phyloP scores from a whole-genome alignment of 2,113 vertebrate genomes.

The Seriola rivoliana region DNA sequence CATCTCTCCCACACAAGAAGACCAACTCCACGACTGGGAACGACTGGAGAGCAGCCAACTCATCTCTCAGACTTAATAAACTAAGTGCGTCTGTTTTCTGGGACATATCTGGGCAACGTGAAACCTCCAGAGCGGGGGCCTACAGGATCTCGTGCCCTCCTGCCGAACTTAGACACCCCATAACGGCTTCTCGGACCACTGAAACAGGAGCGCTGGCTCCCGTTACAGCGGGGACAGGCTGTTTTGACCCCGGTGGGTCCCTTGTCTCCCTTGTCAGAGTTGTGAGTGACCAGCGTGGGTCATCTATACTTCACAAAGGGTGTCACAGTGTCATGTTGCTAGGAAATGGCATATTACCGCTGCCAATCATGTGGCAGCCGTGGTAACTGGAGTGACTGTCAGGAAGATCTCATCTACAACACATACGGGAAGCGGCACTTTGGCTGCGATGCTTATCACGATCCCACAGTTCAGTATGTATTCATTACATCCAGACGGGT shows the following conservation, averaged over 20 bases:
- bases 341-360: constrained; percentile 73
- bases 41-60: constrained; percentile 1
- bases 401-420: constrained; percentile 37
- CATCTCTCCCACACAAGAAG: background rate
- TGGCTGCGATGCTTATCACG: constrained; percentile 50
- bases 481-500: constrained; percentile 23
- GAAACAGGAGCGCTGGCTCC: constrained; percentile 70
- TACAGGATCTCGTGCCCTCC: constrained; percentile 36
- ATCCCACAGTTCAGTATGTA: constrained; percentile 21
- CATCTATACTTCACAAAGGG: constrained; percentile 69
- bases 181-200: constrained; percentile 30
- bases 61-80: constrained; percentile 34
- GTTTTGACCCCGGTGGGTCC: constrained; percentile 60
- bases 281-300: constrained; percentile 72
- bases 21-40: background rate
- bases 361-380: constrained; percentile 63
- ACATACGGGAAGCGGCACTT: constrained; percentile 3
- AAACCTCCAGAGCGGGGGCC: constrained; percentile 49
- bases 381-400: constrained; percentile 60
- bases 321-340: constrained; percentile 72
- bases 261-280: constrained; percentile 74
- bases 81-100: constrained; percentile 47
- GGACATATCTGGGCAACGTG: constrained; percentile 52
- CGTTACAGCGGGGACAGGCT: constrained; percentile 60
- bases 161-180: constrained; percentile 47